These are phyloP conservation scores for Planiliza haematocheilus DNA, from an alignment of 2,113 vertebrate genomes.

Conservation along the genomic window DNA sequence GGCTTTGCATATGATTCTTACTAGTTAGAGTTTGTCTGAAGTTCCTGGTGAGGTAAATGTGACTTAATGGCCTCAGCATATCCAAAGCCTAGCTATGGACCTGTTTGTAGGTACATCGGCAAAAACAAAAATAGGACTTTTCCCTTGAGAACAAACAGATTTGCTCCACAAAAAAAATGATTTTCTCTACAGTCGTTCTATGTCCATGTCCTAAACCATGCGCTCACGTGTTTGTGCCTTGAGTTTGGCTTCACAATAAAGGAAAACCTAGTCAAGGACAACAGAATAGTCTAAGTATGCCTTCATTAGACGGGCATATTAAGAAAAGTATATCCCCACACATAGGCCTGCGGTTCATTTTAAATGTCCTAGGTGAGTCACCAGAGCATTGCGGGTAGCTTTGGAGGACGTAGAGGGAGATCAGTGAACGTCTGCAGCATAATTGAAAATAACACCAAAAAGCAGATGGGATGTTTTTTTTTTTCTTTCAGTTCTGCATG, in stretches of 20 bases:
- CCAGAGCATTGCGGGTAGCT: slow-evolving; percentile 47
- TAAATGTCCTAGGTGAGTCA: slow-evolving; percentile 34
- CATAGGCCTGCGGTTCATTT: slow-evolving; percentile 26
- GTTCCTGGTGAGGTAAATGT: background rate
- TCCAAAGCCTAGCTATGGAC: background rate
- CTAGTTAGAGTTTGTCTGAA: slow-evolving; percentile 4
- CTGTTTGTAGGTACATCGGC: background rate
- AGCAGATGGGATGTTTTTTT: slow-evolving; percentile 34
- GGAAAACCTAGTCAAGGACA: slow-evolving; percentile 49
- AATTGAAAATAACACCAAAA: slow-evolving; percentile 38
- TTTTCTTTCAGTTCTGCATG: slow-evolving; percentile 21
- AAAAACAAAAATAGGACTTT: background rate
- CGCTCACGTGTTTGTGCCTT: slow-evolving; percentile 55
- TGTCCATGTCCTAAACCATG: slow-evolving; percentile 41
- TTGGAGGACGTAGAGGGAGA: slow-evolving; percentile 29
- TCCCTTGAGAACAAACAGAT: slow-evolving; percentile 28
- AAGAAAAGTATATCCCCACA: slow-evolving; percentile 21
- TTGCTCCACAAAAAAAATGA: slow-evolving; percentile 26
- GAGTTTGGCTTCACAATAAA: slow-evolving; percentile 59
- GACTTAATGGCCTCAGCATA: slow-evolving; percentile 5
- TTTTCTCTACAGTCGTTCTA: slow-evolving; percentile 28
- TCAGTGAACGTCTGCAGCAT: slow-evolving; percentile 14
- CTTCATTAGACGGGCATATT: slow-evolving; percentile 15
- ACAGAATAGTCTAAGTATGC: slow-evolving; percentile 40
- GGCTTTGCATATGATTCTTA: background rate